Percentiles rank a stretch among this genome's conserved stretches.
phyloP scores from a whole-genome alignment of 2,888 invertebrate species.

The Hydrotaea diabolus region DNA sequence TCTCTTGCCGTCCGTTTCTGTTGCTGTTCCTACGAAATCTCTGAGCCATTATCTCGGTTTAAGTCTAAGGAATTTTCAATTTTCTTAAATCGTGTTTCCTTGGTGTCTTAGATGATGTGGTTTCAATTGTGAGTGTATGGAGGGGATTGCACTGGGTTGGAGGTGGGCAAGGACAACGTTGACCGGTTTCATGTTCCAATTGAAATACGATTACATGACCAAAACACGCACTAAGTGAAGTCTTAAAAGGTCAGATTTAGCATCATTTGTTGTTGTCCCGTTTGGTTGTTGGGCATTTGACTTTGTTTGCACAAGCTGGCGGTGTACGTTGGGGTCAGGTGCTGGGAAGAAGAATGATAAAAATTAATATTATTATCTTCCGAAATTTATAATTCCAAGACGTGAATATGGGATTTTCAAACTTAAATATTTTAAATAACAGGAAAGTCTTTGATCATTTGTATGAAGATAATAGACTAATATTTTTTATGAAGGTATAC shows the following conservation, averaged over 20 bases:
- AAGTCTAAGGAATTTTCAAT: slow-evolving; percentile 76
- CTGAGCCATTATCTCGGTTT: slow-evolving; percentile 57
- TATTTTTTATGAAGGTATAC: too few species aligned
- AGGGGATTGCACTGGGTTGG: background rate
- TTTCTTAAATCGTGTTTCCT: slow-evolving; percentile 75
- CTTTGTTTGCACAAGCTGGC: slow-evolving; percentile 27
- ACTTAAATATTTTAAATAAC: too few species aligned
- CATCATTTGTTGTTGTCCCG: slow-evolving; percentile 25
- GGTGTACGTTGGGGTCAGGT: background rate
- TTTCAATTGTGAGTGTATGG: slow-evolving; percentile 40
- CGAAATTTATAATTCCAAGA: background rate
- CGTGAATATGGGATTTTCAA: background rate
- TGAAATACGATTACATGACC: slow-evolving; percentile 80
- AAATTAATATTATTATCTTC: background rate
- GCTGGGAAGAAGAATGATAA: background rate
- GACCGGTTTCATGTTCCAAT: slow-evolving; percentile 70
- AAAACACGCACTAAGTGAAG: slow-evolving; percentile 77
- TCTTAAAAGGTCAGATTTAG: slow-evolving; percentile 72
- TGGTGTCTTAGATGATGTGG: slow-evolving; percentile 62
- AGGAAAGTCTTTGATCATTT: too few species aligned
- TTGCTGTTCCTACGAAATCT: slow-evolving; percentile 34
- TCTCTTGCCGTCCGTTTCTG: slow-evolving; percentile 20
- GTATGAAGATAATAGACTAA: too few species aligned
- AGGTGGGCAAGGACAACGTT: slow-evolving; percentile 54
- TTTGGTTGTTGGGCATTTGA: slow-evolving; percentile 23